A percentile compares a stretch with the other conserved stretches of the same genome.
Conservation (phyloP, 1,140 invertebrate genomes). For the Nixonia krombeini region DNA sequence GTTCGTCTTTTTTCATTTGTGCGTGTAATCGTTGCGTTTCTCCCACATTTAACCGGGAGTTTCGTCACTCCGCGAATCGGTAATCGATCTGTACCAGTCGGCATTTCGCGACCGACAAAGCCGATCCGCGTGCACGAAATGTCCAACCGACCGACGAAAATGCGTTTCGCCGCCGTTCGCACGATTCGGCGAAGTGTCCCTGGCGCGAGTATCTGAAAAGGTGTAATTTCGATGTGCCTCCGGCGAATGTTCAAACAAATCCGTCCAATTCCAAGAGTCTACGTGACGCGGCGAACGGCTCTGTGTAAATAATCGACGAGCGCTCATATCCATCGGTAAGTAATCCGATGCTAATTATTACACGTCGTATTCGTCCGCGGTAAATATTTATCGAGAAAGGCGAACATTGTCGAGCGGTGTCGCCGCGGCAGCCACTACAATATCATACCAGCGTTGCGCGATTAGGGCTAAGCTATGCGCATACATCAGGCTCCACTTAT, state of each 20-base stretch:
- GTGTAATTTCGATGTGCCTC: constrained; percentile 10
- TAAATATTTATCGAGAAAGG: constrained; percentile 46
- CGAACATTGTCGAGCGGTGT: constrained; percentile 30
- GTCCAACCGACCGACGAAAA: too few species aligned
- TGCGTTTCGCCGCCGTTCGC: too few species aligned
- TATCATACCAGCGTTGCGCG: constrained; percentile 40
- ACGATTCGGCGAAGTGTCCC: too few species aligned
- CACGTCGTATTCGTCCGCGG: constrained; percentile 32
- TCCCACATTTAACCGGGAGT: too few species aligned
- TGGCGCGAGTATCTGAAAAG: too few species aligned
- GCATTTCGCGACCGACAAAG: too few species aligned
- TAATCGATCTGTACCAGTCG: too few species aligned
- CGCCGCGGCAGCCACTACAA: constrained; percentile 28
- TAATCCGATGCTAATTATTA: constrained; percentile 47
- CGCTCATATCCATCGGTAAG: constrained; percentile 17
- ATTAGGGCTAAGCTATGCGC: constrained; percentile 45
- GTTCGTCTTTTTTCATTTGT: too few species aligned
- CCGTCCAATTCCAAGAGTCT: constrained; percentile 43
- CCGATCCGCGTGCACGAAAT: too few species aligned
- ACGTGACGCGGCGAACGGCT: constrained; percentile 42
- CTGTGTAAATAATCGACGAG: constrained; percentile 40
- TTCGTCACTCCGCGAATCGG: too few species aligned
- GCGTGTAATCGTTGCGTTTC: too few species aligned
- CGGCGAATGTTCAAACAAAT: neutral
- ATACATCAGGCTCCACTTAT: constrained; percentile 50